Evolutionary conservation across 2,888 invertebrate species (phyloP), one percentile per base, ranked within the genome.

Genomic region (Diogma glabrata): DNA sequence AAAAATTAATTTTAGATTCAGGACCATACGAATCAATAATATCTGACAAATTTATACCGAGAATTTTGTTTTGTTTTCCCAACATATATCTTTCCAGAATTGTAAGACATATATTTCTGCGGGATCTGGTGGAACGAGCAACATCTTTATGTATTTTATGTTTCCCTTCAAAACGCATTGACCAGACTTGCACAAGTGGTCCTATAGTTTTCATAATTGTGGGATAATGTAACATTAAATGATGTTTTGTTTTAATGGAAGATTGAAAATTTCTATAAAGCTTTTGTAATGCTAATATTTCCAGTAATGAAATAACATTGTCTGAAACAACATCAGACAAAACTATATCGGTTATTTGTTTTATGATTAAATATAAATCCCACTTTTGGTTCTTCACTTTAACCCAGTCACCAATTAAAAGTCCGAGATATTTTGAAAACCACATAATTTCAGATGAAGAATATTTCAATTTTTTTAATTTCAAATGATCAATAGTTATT

Each of bases 341-440:
- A 17, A 47, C 1, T 6, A 51, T 51, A 50, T 56, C 52, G 17
- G 53, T 45, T 49, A 57, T 56, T 33, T 28, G 19, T 12, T 33
- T 50, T 16, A 40, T 36, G 5, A 23, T 26, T 12, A 50, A 30
- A 26, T 33, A 51, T 9, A 48, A 14, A 17, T 48, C 16, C 51
- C 51, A 51, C 8, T 38, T 26, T 33, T 48, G 14, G 48, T 50
- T 24, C 3, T 22, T n/a, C 5, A 20, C 46, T 20, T 45, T 45
- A 16, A 54, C 23, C 28, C 30, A 52, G 2, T 54, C 49, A 12
- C 52, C 54, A 14, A 52, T 50, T 14, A 54, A 12, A 30, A 54
- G 9, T 22, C 22, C 46, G 14, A 50, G 16, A 51, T 33, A 47
- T n/a, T 30, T 50, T 4, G 20, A 30, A 8, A 54, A 50, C 43